These are phyloP conservation scores for Onthophagus taurus DNA, from an alignment of 1,140 invertebrate species.

Conservation along the genomic window DNA sequence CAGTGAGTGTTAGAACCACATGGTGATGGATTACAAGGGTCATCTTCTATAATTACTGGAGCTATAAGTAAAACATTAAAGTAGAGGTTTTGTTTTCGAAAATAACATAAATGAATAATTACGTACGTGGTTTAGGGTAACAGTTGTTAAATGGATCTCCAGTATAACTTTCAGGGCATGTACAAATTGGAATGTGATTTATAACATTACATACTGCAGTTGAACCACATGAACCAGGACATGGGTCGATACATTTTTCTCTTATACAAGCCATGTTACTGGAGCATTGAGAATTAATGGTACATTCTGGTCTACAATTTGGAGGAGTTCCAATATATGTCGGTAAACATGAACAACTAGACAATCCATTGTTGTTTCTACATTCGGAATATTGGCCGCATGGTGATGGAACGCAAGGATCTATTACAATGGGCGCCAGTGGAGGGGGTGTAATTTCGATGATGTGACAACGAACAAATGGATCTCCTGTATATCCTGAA, in stretches of 20 bases:
- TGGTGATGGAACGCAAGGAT: slow-evolving; percentile 65
- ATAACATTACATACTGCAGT: slow-evolving; percentile 49
- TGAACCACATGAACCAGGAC: slow-evolving; percentile 54
- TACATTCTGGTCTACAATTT: slow-evolving; percentile 57
- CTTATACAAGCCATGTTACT: slow-evolving; percentile 49
- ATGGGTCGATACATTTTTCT: slow-evolving; percentile 56
- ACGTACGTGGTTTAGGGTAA: slow-evolving; percentile 38
- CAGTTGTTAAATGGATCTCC: slow-evolving; percentile 59
- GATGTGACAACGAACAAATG: slow-evolving; percentile 42
- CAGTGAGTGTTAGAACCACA: slow-evolving; percentile 41
- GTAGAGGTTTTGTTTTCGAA: not conserved
- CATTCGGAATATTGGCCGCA: slow-evolving; percentile 65
- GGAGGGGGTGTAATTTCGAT: slow-evolving; percentile 33
- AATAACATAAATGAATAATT: slow-evolving; percentile 9
- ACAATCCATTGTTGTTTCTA: slow-evolving; percentile 47
- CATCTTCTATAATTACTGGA: slow-evolving; percentile 19
- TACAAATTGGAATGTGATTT: slow-evolving; percentile 53
- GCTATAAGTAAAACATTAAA: slow-evolving; percentile 7
- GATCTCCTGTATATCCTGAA: slow-evolving; percentile 43
- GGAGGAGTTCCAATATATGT: slow-evolving; percentile 44
- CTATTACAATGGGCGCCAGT: slow-evolving; percentile 34
- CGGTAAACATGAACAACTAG: slow-evolving; percentile 51
- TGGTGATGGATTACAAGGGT: slow-evolving; percentile 41
- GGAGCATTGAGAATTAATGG: slow-evolving; percentile 60
- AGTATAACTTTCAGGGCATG: slow-evolving; percentile 49